phyloP scores from a whole-genome alignment of 2,113 vertebrate genomes.

The Amblyopsis rosae region DNA sequence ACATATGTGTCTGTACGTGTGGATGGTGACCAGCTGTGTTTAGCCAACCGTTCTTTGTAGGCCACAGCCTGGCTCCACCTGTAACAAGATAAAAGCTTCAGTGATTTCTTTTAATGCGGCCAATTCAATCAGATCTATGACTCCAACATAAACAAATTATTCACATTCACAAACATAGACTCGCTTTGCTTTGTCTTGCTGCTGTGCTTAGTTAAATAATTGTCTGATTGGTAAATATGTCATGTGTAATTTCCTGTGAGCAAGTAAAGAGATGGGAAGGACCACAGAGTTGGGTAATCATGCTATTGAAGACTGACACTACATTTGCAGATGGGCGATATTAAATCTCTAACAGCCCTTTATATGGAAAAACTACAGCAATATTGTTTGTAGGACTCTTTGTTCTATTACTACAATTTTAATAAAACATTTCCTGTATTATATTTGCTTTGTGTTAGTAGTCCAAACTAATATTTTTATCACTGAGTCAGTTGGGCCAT shows the following conservation, averaged over 20 bases:
- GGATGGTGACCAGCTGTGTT: conserved; percentile 9
- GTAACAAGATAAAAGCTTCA: conserved; percentile 37
- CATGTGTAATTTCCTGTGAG: conserved; percentile 60
- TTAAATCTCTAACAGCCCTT: conserved; percentile 10
- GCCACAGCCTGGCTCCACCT: background rate
- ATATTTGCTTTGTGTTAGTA: background rate
- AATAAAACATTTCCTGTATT: background rate
- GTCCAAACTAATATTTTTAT: too few species aligned
- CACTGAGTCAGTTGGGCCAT: too few species aligned
- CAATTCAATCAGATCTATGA: conserved; percentile 35
- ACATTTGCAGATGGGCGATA: conserved; percentile 11
- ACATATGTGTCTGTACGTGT: background rate
- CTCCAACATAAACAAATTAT: conserved; percentile 40
- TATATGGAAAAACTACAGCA: background rate
- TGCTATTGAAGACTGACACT: conserved; percentile 25
- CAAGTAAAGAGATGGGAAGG: conserved; percentile 42
- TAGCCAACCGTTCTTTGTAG: conserved; percentile 17
- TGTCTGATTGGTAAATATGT: conserved; percentile 70
- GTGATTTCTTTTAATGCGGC: conserved; percentile 24
- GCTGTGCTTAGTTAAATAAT: conserved; percentile 56
- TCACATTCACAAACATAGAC: conserved; percentile 42
- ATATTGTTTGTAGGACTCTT: background rate
- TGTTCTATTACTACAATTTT: background rate
- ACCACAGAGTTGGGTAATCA: conserved; percentile 33
- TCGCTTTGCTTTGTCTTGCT: conserved; percentile 32